Percentiles rank a stretch among this genome's conserved stretches.
Conservation (phyloP, 2,888 invertebrate genomes). For the Euplagia quadripunctaria region DNA sequence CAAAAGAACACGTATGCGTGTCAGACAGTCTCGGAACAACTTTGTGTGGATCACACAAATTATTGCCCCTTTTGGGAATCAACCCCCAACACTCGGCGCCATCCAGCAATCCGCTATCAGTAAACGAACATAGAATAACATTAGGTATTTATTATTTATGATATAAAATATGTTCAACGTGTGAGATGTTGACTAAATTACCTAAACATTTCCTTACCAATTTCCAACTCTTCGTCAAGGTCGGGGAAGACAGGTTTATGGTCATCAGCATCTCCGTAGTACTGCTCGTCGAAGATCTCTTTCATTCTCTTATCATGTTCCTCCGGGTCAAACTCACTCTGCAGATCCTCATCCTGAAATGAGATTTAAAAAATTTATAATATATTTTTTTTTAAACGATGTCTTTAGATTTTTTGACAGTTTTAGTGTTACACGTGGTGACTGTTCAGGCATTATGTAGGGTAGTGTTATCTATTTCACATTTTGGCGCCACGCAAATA, state of each 20-base stretch:
- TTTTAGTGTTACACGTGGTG: neutral
- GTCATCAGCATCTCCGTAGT: constrained; percentile 91
- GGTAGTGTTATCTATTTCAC: no score
- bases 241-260: constrained; percentile 95
- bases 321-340: constrained; percentile 96
- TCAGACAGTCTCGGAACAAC: neutral
- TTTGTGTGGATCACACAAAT: neutral
- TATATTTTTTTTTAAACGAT: neutral
- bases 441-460: no score
- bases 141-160: no score
- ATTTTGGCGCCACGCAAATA: no score
- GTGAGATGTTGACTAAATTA: neutral
- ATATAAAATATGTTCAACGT: no score
- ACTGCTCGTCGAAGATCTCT: constrained; percentile 94
- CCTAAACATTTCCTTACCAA: constrained; percentile 68
- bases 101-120: neutral
- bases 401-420: neutral
- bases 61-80: neutral
- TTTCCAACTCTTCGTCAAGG: constrained; percentile 91
- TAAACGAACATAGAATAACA: no score
- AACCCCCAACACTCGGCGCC: neutral
- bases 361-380: neutral
- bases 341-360: constrained; percentile 91
- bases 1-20: neutral
- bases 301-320: constrained; percentile 96